Evolutionary conservation across 2,113 vertebrate species (phyloP).

Genomic region (Mormoops blainvillei): DNA sequence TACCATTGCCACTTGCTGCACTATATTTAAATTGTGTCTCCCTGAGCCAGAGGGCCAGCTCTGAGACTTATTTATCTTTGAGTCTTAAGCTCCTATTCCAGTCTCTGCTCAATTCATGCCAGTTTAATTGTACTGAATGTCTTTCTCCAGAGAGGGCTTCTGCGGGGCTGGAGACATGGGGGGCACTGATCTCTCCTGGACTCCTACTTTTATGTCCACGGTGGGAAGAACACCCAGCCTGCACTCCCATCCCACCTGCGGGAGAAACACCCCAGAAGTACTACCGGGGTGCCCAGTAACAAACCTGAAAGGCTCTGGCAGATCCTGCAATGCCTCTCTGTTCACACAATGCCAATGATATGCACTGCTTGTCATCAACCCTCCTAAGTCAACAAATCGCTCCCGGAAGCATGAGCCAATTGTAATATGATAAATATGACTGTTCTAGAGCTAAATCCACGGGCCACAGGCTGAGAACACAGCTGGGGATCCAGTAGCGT

Average conservation of each 20-base stretch:
- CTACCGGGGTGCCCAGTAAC: neutral
- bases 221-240: neutral
- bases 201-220: neutral
- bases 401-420: neutral
- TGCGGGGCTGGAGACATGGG: neutral
- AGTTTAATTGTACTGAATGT: neutral
- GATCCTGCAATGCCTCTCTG: neutral
- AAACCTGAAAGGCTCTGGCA: neutral
- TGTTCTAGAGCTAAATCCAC: neutral
- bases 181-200: neutral
- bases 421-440: neutral
- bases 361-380: neutral
- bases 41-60: neutral
- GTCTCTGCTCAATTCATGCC: neutral
- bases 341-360: neutral
- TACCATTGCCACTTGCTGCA: fast-evolving
- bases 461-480: neutral
- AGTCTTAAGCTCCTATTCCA: neutral
- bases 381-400: neutral
- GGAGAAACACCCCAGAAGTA: neutral
- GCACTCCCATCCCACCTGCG: fast-evolving
- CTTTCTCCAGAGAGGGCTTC: neutral
- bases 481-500: fast-evolving
- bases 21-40: neutral
- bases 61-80: neutral